Evolutionary conservation across 2,113 vertebrate species (phyloP).

Genomic region (Amblyopsis rosae): DNA sequence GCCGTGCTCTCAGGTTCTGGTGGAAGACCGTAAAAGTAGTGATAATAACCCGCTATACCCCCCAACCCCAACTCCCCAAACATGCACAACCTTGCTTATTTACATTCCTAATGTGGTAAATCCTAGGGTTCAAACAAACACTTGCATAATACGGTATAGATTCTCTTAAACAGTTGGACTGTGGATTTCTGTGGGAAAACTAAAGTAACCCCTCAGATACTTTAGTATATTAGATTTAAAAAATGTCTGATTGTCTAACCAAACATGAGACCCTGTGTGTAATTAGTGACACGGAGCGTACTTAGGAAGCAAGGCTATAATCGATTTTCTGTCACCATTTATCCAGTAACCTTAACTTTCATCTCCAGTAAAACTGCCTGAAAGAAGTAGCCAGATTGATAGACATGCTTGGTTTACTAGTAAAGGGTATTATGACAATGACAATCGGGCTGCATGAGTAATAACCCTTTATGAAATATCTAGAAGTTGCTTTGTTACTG

Average conservation of each 20-base stretch:
- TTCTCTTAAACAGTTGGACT: no score
- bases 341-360: background rate
- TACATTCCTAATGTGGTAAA: constrained; percentile 30
- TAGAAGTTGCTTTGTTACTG: background rate
- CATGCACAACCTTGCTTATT: constrained; percentile 38
- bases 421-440: background rate
- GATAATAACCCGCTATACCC: constrained; percentile 34
- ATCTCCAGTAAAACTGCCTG: background rate
- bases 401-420: background rate
- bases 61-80: constrained; percentile 12
- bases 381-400: background rate
- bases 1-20: constrained; percentile 37
- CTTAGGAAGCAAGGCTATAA: background rate
- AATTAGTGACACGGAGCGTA: background rate
- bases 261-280: background rate
- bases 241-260: background rate
- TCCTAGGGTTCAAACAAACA: constrained; percentile 21
- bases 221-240: background rate
- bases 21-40: constrained; percentile 31
- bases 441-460: background rate
- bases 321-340: background rate
- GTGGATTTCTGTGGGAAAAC: background rate
- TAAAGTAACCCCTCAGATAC: no score
- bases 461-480: background rate
- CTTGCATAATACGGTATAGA: background rate